Conservation (phyloP, 2,888 invertebrate species). For the Spilosoma lubricipeda region DNA sequence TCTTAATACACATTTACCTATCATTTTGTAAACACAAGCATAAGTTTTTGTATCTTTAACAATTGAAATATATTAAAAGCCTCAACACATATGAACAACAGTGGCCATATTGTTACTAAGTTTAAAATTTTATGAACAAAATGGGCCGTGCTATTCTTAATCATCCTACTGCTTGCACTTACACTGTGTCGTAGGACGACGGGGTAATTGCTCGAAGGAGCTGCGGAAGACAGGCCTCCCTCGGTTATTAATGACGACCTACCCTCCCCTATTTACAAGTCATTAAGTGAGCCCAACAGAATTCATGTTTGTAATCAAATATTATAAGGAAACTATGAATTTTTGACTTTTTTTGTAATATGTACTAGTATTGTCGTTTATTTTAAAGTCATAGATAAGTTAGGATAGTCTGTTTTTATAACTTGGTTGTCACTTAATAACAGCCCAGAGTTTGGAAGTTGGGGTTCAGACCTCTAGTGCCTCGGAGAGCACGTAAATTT, state of each 20-base stretch:
- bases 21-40: no score
- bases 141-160: neutral
- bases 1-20: no score
- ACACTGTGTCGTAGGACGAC: constrained; percentile 40
- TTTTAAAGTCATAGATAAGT: neutral
- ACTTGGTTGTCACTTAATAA: neutral
- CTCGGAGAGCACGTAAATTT: no score
- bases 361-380: neutral
- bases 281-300: constrained; percentile 67
- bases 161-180: constrained; percentile 26
- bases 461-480: no score
- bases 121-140: neutral
- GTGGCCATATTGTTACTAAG: no score
- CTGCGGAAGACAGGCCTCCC: constrained; percentile 74
- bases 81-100: no score
- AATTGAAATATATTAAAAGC: no score
- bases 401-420: neutral
- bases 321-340: constrained; percentile 54
- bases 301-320: constrained; percentile 65
- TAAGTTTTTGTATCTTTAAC: no score
- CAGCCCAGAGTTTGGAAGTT: no score
- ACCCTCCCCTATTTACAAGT: constrained; percentile 70
- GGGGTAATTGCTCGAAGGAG: constrained; percentile 78
- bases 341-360: constrained; percentile 29
- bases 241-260: constrained; percentile 65